phyloP scores from a whole-genome alignment of 2,113 vertebrate species.

The Turnix velox region DNA sequence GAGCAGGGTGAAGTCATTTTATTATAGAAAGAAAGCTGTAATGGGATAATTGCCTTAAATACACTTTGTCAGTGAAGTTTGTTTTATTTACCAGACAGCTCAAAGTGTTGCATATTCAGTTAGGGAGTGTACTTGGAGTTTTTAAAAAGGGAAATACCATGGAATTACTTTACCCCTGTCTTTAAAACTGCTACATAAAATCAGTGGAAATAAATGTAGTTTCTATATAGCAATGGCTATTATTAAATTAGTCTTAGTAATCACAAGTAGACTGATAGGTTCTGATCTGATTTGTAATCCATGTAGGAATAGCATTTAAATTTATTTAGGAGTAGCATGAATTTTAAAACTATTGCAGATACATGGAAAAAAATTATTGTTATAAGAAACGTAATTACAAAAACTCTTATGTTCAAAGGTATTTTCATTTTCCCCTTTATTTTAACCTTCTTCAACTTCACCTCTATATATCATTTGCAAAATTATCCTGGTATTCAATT shows the following conservation, averaged over 20 bases:
- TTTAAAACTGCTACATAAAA: not conserved
- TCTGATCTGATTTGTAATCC: not conserved
- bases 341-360: not conserved
- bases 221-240: not conserved
- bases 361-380: not conserved
- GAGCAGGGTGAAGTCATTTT: not conserved
- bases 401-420: not conserved
- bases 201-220: not conserved
- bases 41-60: not conserved
- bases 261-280: not conserved
- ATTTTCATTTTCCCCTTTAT: not conserved
- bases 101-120: not conserved
- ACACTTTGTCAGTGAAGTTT: not conserved
- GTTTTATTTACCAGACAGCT: not conserved
- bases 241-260: not conserved
- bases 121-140: not conserved
- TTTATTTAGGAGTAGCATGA: not conserved
- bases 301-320: no score
- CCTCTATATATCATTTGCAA: not conserved
- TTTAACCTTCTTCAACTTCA: not conserved
- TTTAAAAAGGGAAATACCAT: not conserved
- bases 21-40: not conserved
- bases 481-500: not conserved
- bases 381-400: not conserved
- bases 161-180: not conserved